Evolutionary conservation across 2,888 invertebrate species (phyloP).

Genomic region (Polylopha cassiicola): DNA sequence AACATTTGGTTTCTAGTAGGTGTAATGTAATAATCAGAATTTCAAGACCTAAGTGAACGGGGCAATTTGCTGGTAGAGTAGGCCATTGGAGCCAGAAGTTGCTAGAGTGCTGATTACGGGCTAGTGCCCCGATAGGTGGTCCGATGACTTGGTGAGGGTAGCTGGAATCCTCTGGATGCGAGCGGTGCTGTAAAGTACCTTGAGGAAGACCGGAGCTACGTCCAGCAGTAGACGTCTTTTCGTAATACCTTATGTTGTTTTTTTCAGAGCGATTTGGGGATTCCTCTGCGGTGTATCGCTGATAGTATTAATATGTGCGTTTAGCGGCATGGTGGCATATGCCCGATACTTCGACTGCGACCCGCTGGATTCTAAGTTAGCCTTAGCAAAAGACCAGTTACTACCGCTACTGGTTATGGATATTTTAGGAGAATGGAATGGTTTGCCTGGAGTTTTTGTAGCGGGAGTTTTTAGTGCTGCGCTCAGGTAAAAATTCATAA

Average conservation of each 20-base stretch:
- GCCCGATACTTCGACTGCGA: constrained; percentile 86
- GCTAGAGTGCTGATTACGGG: too few species aligned
- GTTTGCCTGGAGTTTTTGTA: constrained; percentile 91
- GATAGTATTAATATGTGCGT: constrained; percentile 82
- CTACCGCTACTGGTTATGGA: constrained; percentile 91
- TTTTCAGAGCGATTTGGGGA: constrained; percentile 81
- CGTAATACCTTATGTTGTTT: neutral
- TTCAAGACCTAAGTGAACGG: too few species aligned
- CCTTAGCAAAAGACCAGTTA: constrained; percentile 85
- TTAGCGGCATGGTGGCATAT: constrained; percentile 85
- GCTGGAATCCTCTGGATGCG: too few species aligned
- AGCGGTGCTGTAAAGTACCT: too few species aligned
- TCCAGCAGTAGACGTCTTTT: too few species aligned
- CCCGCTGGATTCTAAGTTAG: constrained; percentile 82
- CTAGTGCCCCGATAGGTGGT: too few species aligned
- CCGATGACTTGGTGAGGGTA: too few species aligned
- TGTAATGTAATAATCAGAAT: too few species aligned
- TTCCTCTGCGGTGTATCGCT: constrained; percentile 81
- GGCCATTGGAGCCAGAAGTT: too few species aligned
- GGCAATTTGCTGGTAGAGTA: too few species aligned
- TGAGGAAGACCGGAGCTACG: too few species aligned
- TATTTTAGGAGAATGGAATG: constrained; percentile 84
- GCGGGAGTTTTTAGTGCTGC: constrained; percentile 95
- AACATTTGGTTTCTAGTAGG: too few species aligned
- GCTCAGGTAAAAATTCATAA: constrained; percentile 74